Base-by-base conservation (phyloP, 2,113 vertebrate genomes). In the Etheostoma cragini region DNA sequence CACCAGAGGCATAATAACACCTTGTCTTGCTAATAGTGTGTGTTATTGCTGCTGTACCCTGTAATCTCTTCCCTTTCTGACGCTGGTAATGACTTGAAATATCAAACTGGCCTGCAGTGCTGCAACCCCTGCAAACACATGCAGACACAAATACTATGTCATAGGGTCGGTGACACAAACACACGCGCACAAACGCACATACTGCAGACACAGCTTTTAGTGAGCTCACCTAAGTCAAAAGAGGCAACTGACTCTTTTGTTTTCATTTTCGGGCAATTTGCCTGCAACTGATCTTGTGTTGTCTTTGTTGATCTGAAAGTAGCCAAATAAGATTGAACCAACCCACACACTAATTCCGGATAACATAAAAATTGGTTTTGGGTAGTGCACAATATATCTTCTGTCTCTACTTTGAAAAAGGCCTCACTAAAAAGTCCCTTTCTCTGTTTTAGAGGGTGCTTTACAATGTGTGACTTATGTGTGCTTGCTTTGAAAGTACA, bases 1-100 rank as follows among this genome's bases (percentile, higher is more conserved):
- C 89, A 88, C 90, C 85, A 76, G 76, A 64, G 77, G 61, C 82
- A 83, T 96, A 96, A 95, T 95, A 92, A 94, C 85, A 95, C 88
- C 91, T 88, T 92, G 86, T 93, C 84, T 69, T 26, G 62, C 91
- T 93, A 94, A 93, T 92, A 89, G 89, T 77, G 86, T 88, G 90
- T 92, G 90, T 95, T 94, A 93, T 89, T 89, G 83, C 91, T 69
- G 72, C 88, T 81, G 81, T 80, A 88, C 87, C 93, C 91, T 94
- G 80, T 94, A 94, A 95, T 95, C 92, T 85, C 84, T 83, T 80
- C 78, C 67, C 83, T 88, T 89, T 93, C 88, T 92, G 87, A 91
- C 73, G 56, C 79, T 75, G 45, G 78, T 84, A 91, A 92, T 92
- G 88, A 81, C 87, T 87, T 81, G 73, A 90, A 92, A 92, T 91